A percentile compares a stretch with the other conserved stretches of the same genome.
These are phyloP conservation scores for Pipa parva DNA, from an alignment of 2,113 vertebrate species.

Conservation along the genomic window DNA sequence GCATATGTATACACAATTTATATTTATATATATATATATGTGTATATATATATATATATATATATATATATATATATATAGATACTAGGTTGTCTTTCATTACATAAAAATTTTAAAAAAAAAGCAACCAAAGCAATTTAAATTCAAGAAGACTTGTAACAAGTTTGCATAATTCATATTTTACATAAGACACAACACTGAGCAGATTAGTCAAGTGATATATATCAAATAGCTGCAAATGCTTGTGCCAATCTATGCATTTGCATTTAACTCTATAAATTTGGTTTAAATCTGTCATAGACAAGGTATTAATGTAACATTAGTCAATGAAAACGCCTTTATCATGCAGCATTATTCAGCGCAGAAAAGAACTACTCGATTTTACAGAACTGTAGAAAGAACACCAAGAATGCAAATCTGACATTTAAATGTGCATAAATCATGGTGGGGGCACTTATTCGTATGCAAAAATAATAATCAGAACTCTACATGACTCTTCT, in stretches of 20 bases:
- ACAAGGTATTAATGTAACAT: constrained; percentile 34
- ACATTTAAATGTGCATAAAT: constrained; percentile 42
- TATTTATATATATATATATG: constrained; percentile 27
- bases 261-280: constrained; percentile 43
- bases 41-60: constrained; percentile 18
- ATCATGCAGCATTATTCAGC: constrained; percentile 34
- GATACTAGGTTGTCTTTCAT: constrained; percentile 17
- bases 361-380: constrained; percentile 29
- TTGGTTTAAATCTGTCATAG: constrained; percentile 11
- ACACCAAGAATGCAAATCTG: constrained; percentile 33
- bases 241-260: constrained; percentile 20
- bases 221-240: constrained; percentile 39
- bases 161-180: constrained; percentile 43
- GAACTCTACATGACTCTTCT: neutral
- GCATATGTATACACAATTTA: constrained; percentile 24
- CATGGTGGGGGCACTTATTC: constrained; percentile 7
- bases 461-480: constrained; percentile 33
- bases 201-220: constrained; percentile 39
- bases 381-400: constrained; percentile 10
- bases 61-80: constrained; percentile 27
- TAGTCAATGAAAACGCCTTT: constrained; percentile 38
- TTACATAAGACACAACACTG: constrained; percentile 37
- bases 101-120: constrained; percentile 27
- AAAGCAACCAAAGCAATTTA: constrained; percentile 32
- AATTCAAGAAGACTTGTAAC: constrained; percentile 37